Evolutionary conservation across 2,888 invertebrate species (phyloP).

Genomic region (Catocala sponsa): DNA sequence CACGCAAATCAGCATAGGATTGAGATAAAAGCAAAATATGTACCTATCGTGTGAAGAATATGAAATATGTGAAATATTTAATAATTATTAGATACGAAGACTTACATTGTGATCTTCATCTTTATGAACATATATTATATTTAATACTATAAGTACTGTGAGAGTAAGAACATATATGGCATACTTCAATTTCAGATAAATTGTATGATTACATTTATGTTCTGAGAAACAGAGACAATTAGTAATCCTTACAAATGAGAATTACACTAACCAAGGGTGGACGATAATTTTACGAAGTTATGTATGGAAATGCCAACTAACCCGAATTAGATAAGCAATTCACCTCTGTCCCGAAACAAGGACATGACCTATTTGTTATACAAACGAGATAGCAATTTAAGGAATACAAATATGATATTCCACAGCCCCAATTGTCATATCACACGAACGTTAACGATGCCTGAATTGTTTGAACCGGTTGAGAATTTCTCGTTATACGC

Average conservation of each 20-base stretch:
- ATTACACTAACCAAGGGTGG: conserved; percentile 24
- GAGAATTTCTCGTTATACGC: conserved; percentile 18
- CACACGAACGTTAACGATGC: conserved; percentile 23
- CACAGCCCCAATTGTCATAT: conserved; percentile 12
- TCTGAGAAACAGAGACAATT: too few relatives aligned
- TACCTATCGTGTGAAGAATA: too few relatives aligned
- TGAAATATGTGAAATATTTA: too few relatives aligned
- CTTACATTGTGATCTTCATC: too few relatives aligned
- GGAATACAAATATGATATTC: conserved; percentile 23
- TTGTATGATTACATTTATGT: too few relatives aligned
- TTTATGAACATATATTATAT: too few relatives aligned
- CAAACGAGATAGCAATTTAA: conserved; percentile 28
- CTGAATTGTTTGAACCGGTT: conserved; percentile 17
- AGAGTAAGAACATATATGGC: too few relatives aligned
- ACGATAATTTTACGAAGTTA: conserved; percentile 41
- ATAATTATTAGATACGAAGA: too few relatives aligned
- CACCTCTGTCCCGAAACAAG: conserved; percentile 29
- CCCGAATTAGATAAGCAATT: conserved; percentile 42
- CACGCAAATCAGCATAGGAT: too few relatives aligned
- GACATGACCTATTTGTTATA: conserved; percentile 40
- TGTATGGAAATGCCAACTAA: conserved; percentile 37
- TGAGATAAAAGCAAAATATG: too few relatives aligned
- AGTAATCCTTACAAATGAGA: conserved; percentile 27
- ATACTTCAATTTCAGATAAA: too few relatives aligned
- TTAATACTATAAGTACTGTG: too few relatives aligned